Evolutionary conservation across 2,888 invertebrate species (phyloP), one percentile per base, ranked within the genome.

Genomic region (Conus canariensis): DNA sequence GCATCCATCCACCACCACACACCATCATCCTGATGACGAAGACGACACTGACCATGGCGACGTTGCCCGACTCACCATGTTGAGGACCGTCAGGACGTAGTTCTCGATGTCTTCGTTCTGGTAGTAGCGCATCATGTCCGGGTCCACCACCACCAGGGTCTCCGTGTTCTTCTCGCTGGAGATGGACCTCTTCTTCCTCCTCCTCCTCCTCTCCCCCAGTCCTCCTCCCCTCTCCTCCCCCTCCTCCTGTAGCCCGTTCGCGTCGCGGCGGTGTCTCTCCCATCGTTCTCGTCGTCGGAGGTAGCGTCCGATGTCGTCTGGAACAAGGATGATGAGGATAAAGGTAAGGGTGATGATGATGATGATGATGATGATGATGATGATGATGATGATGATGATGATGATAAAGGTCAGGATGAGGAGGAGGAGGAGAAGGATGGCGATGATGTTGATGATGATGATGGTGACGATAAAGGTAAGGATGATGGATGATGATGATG

Each of bases 71-170:
- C 86, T 64, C 94, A 97, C 98, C 98, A 98, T 98, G 96, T 98
- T 99, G 98, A 98, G 98, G 93, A 99, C 98, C 88, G 98, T 98
- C 89, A 99, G 97, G 60, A 99, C 97, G 96, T 99, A 98, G 12
- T 97, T 98, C 96, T 98, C 98, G 93, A 98, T 97, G 95, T 98
- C 98, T 94, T 98, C 97, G 94, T 98, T 97, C 93, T 97, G 97
- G 96, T 99, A 98, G 96, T 98, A 98, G 89, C 98, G 97, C 93
- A 98, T 97, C 98, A 98, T 98, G 93, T 98, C 97, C 90, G 97
- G 97, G 97, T 99, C 98, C 74, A 98, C 98, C 88, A 98, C 98
- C 89, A 99, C 97, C 90, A 98, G 97, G 0, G 98, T 98, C 96
- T 98, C 98, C 77, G 98, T 98, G 96, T 96, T 96, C 60, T 96